These are phyloP conservation scores for Apostichopus californicus DNA, from an alignment of 35 echinoderm and acorn worm species.

Conservation along the genomic window DNA sequence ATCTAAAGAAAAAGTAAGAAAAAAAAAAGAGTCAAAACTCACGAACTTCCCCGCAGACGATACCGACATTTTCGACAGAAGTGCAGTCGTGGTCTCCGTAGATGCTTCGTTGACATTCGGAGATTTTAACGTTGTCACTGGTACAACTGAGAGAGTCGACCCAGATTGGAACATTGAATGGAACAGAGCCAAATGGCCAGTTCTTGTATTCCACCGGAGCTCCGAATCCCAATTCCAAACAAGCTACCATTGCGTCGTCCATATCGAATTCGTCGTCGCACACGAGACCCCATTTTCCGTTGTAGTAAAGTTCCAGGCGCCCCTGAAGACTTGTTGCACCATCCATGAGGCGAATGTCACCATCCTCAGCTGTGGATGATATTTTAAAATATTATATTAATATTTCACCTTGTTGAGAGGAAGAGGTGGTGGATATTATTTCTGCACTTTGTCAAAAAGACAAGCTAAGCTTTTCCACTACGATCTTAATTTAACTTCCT, in stretches of 20 bases:
- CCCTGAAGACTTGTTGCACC: background rate
- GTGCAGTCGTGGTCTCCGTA: slow-evolving; percentile 11
- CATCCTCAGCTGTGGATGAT: slow-evolving; percentile 12
- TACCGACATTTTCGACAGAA: slow-evolving; percentile 30
- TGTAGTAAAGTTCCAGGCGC: slow-evolving; percentile 49
- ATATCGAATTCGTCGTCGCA: slow-evolving; percentile 53
- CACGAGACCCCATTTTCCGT: slow-evolving; percentile 49
- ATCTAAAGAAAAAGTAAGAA: background rate
- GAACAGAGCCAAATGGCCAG: slow-evolving; percentile 14
- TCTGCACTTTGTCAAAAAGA: too few relatives aligned
- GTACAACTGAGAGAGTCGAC: slow-evolving; percentile 16
- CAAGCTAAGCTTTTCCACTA: too few relatives aligned
- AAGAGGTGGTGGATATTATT: too few relatives aligned
- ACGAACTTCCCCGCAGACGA: slow-evolving; percentile 5
- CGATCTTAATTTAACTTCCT: too few relatives aligned
- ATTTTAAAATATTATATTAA: background rate
- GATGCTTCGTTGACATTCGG: background rate
- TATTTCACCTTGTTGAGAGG: too few relatives aligned
- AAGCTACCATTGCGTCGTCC: slow-evolving; percentile 26
- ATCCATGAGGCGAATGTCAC: slow-evolving; percentile 34
- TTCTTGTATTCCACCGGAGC: background rate
- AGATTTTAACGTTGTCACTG: background rate
- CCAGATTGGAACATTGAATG: background rate
- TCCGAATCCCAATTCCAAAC: slow-evolving; percentile 43
- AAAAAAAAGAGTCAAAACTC: background rate